Conservation (phyloP, 2,113 vertebrate species). For the Misgurnus mizolepis region DNA sequence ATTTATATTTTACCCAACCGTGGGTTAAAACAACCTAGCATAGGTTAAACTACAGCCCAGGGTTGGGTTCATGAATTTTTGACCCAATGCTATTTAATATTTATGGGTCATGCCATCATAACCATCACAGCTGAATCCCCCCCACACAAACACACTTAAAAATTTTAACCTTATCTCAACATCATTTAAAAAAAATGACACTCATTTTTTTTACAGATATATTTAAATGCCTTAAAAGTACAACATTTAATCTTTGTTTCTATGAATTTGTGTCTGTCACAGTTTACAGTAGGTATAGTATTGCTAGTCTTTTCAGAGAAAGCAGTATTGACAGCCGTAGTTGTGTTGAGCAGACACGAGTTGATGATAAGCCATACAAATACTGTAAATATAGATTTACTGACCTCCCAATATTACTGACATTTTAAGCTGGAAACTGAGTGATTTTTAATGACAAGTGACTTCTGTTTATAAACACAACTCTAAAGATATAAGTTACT, state of each 20-base stretch:
- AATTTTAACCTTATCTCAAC: no score
- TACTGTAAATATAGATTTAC: background rate
- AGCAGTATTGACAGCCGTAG: background rate
- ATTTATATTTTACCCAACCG: no score
- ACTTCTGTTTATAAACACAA: background rate
- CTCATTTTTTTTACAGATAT: no score
- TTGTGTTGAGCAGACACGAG: background rate
- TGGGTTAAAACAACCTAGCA: no score
- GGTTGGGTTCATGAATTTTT: no score
- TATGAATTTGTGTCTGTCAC: conserved; percentile 10
- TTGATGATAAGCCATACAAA: background rate
- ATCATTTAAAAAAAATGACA: no score
- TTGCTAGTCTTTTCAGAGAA: conserved; percentile 4
- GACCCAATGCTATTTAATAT: no score
- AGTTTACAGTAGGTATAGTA: conserved; percentile 4
- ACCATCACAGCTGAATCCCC: no score
- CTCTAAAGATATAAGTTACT: background rate
- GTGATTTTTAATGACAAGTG: background rate
- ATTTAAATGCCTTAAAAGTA: background rate
- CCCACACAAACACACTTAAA: no score
- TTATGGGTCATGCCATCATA: no score
- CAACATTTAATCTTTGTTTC: conserved; percentile 4
- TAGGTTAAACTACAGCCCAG: no score
- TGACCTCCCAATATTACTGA: background rate
- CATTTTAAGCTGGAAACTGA: background rate